Conservation (phyloP, 2,888 invertebrate genomes). For the Hyposoter didymator region DNA sequence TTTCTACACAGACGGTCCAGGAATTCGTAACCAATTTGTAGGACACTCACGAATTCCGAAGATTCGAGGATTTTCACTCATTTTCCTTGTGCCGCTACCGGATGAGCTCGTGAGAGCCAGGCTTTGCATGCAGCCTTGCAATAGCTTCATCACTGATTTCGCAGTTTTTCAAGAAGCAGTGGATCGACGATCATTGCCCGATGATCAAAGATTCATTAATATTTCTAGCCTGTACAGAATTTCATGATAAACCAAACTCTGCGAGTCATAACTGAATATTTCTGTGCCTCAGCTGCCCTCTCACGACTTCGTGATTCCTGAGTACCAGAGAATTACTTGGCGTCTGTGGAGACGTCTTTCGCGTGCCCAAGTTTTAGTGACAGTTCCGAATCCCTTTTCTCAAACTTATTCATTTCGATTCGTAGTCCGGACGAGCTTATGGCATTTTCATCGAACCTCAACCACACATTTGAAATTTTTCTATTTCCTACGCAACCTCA, state of each 20-base stretch:
- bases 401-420: neutral
- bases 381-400: constrained; percentile 1
- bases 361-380: neutral
- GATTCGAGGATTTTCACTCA: neutral
- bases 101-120: neutral
- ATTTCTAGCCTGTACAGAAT: neutral
- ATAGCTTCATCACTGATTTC: neutral
- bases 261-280: neutral
- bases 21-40: neutral
- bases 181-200: neutral
- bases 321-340: constrained; percentile 33
- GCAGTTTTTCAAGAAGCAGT: neutral
- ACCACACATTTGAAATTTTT: constrained; percentile 11
- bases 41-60: neutral
- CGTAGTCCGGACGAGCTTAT: neutral
- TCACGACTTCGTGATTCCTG: neutral
- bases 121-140: too few species aligned
- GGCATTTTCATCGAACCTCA: constrained; percentile 1
- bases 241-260: neutral
- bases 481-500: neutral
- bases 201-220: neutral
- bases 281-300: neutral
- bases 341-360: constrained; percentile 26
- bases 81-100: neutral
- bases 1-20: neutral